Evolutionary conservation across 2,888 invertebrate species (phyloP), one percentile per base, ranked within the genome.

Genomic region (Brachyopa scutellaris): DNA sequence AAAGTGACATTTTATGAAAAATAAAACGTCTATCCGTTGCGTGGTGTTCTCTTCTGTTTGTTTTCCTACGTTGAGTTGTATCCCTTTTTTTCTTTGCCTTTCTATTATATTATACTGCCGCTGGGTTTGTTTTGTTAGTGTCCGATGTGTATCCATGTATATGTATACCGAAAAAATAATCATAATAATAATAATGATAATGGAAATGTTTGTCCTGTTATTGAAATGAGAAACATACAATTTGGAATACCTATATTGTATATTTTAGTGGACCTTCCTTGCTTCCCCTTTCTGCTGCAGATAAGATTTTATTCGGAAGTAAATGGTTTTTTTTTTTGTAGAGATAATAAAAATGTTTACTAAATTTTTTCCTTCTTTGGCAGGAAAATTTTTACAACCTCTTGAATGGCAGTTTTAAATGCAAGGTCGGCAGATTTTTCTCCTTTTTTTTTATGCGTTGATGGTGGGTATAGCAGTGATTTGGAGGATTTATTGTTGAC

Each of bases 1-100:
- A 69, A 80, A 80, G 74, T 80, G 67, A 80, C 59, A 45, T 73
- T 72, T 78, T 78, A 42, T 77, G 70, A 69, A 70, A 77, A 73
- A 55, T 38, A 55, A 77, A 49, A 55, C 36, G n/a, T 61, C 36
- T 45, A 49, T 69, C 69, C 19, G 40, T 31, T 62, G n/a, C n/a
- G n/a, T n/a, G n/a, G n/a, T n/a, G n/a, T n/a, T 23, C 33, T 76
- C 40, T 59, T 42, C 26, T 45, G n/a, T 49, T 55, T n/a, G 13
- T 19, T 47, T 38, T 21, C 26, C 29, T 26, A 47, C 45, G 33
- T 61, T 61, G 59, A 19, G 53, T 29, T 57, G n/a, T n/a, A 42
- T 70, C 13, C 47, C 55, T 55, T 47, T 70, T 69, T 23, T n/a
- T n/a, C n/a, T n/a, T n/a, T n/a, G 38, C 19, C 26, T 47, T 38